A percentile compares a stretch with the other conserved stretches of the same genome.
phyloP scores from a whole-genome alignment of 1,140 invertebrate species.

The Popillia japonica region DNA sequence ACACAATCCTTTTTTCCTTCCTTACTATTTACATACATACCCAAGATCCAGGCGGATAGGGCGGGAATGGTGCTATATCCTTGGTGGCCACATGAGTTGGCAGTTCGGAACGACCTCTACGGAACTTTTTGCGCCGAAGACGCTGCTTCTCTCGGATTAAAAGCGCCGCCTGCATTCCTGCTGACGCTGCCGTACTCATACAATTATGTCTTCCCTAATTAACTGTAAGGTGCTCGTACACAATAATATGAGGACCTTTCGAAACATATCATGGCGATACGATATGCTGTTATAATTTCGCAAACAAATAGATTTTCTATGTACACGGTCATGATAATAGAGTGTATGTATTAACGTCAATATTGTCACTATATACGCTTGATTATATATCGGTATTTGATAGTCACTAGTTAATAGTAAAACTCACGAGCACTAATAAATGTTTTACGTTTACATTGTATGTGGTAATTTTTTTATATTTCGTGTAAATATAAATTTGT shows the following conservation, averaged over 20 bases:
- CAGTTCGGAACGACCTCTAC: constrained; percentile 75
- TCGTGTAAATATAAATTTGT: not conserved
- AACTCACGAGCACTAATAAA: not conserved
- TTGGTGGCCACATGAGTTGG: constrained; percentile 86
- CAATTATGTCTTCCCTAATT: constrained; percentile 45
- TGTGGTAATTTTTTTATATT: not conserved
- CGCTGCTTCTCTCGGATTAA: constrained; percentile 87
- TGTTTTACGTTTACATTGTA: not conserved
- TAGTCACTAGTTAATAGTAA: not conserved
- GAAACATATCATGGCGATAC: not conserved
- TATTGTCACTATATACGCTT: not conserved
- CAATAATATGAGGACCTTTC: not conserved
- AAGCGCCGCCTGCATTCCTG: constrained; percentile 88
- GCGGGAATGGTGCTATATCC: constrained; percentile 83
- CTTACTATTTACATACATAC: constrained; percentile 49
- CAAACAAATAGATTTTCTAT: not conserved
- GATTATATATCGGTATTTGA: not conserved
- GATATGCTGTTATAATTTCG: not conserved
- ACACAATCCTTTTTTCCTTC: not conserved
- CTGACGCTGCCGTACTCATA: constrained; percentile 65
- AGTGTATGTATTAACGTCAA: not conserved
- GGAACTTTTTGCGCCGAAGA: constrained; percentile 78
- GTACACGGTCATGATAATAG: not conserved
- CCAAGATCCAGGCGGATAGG: constrained; percentile 73
- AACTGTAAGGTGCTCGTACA: not conserved